Conservation (phyloP, 2,888 invertebrate species). For the Heliothis peltigera region DNA sequence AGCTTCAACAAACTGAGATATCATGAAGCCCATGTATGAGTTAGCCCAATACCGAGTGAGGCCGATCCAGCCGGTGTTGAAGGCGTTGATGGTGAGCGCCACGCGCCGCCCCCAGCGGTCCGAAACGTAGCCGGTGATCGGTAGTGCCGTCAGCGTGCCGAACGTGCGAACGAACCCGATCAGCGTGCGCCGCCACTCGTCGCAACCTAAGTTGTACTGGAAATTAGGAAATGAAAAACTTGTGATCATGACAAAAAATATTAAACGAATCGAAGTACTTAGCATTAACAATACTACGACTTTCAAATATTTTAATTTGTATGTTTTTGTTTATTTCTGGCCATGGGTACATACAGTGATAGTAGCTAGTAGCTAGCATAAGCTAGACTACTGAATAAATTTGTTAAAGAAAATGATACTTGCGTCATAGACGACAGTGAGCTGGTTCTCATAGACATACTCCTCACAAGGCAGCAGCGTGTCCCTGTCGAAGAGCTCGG, state of each 20-base stretch:
- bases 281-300: not conserved
- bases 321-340: too few relatives aligned
- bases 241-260: not conserved
- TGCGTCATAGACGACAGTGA: slow-evolving; percentile 82
- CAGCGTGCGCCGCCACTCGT: slow-evolving; percentile 92
- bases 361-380: too few relatives aligned
- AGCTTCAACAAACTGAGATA: slow-evolving; percentile 92
- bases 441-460: slow-evolving; percentile 76
- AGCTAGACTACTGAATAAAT: too few relatives aligned
- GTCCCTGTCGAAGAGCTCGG: slow-evolving; percentile 70
- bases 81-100: slow-evolving; percentile 89
- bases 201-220: slow-evolving; percentile 91
- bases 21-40: slow-evolving; percentile 91
- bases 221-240: not conserved
- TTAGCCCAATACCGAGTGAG: slow-evolving; percentile 89
- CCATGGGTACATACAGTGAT: too few relatives aligned
- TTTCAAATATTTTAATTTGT: not conserved
- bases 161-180: slow-evolving; percentile 93
- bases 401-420: slow-evolving; percentile 55
- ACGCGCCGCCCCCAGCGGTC: slow-evolving; percentile 92
- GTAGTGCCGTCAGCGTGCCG: slow-evolving; percentile 92
- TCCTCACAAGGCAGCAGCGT: slow-evolving; percentile 67
- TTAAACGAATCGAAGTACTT: not conserved
- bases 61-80: slow-evolving; percentile 91
- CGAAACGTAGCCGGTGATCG: slow-evolving; percentile 92